phyloP scores from a whole-genome alignment of 2,113 vertebrate species.

The Ranitomeya variabilis region DNA sequence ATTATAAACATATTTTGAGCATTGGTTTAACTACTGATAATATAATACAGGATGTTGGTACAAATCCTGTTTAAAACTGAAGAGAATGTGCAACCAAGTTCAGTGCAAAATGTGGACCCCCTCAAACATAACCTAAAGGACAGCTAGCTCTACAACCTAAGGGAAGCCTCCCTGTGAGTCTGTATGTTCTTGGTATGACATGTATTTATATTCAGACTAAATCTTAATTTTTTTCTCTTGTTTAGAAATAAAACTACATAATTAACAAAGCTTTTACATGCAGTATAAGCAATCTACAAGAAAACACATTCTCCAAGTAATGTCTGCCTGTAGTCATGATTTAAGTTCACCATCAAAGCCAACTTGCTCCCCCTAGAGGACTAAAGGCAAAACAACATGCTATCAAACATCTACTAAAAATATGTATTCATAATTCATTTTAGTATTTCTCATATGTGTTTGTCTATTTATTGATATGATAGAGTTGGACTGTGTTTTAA shows the following conservation, averaged over 20 bases:
- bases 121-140: background rate
- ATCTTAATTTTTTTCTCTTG: background rate
- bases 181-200: background rate
- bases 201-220: background rate
- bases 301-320: background rate
- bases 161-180: background rate
- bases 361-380: conserved; percentile 41
- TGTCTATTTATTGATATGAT: background rate
- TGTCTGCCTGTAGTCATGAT: background rate
- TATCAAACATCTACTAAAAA: background rate
- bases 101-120: background rate
- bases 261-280: background rate
- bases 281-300: background rate
- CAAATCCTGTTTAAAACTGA: background rate
- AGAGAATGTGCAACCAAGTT: background rate
- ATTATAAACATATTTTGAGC: background rate
- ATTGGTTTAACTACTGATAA: background rate
- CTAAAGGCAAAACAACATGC: background rate
- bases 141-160: background rate
- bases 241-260: too few species aligned
- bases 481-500: background rate
- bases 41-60: background rate
- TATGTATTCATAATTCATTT: background rate
- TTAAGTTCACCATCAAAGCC: background rate
- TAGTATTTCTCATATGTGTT: background rate